Conservation (phyloP, 2,113 vertebrate genomes). For the Cryptotis parvus region DNA sequence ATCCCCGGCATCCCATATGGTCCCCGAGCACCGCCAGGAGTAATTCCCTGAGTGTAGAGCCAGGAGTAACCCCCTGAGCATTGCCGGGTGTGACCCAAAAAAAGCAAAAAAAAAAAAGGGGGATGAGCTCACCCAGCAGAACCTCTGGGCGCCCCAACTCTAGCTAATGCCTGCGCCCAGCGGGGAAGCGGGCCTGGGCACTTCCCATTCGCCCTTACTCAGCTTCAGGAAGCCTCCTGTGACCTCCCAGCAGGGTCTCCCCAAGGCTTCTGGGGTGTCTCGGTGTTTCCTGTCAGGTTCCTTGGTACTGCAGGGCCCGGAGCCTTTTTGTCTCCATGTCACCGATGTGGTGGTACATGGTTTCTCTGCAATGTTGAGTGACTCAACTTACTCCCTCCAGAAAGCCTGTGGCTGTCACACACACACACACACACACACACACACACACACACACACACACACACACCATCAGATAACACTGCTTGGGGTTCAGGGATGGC, state of each 20-base stretch:
- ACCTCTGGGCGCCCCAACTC: not conserved
- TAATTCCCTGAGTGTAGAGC: no score
- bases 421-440: not conserved
- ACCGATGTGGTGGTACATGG: not conserved
- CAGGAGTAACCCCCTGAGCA: no score
- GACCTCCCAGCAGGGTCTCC: no score
- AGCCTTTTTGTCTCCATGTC: not conserved
- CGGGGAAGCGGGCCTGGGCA: not conserved
- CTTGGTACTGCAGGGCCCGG: not conserved
- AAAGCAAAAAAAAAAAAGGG: no score
- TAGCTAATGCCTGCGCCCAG: not conserved
- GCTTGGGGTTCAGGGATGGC: no score
- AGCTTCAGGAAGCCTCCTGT: not conserved
- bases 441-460: no score
- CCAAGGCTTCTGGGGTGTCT: not conserved
- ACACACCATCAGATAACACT: no score
- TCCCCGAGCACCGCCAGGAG: no score
- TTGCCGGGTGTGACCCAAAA: no score
- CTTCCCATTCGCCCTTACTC: not conserved
- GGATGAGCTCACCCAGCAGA: not conserved
- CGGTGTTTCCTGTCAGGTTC: not conserved
- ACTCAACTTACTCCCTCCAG: not conserved
- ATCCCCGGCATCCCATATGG: no score
- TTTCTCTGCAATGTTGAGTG: not conserved
- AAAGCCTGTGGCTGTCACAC: not conserved